Evolutionary conservation across 1,140 invertebrate genomes (phyloP).

Genomic region (Penaeus vannamei): DNA sequence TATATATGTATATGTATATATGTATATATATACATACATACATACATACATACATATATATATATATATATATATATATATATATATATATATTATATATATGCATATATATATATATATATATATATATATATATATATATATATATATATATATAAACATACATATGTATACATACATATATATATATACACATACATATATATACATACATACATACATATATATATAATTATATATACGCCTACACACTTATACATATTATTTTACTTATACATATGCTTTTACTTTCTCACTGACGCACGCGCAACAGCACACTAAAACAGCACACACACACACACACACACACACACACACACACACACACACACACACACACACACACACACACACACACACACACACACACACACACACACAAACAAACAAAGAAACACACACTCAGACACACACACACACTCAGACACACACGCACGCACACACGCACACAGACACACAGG

Average conservation of each 20-base stretch:
- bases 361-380: no score
- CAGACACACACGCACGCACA: no score
- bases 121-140: constrained; percentile 32
- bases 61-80: neutral
- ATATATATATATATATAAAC: constrained; percentile 27
- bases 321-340: no score
- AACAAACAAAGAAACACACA: no score
- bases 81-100: neutral
- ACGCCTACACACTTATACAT: neutral
- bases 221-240: constrained; percentile 29
- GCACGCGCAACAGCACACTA: no score
- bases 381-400: no score
- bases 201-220: constrained; percentile 27
- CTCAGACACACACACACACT: no score
- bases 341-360: no score
- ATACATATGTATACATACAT: constrained; percentile 30
- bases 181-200: constrained; percentile 29
- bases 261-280: neutral
- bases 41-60: neutral
- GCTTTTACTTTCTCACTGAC: no score
- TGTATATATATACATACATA: neutral
- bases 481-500: no score
- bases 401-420: no score
- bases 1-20: neutral
- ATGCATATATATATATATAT: constrained; percentile 35